Percentiles rank a stretch among this genome's conserved stretches.
These are phyloP conservation scores for Camponotus pennsylvanicus DNA, from an alignment of 1,140 invertebrate species.

Conservation along the genomic window DNA sequence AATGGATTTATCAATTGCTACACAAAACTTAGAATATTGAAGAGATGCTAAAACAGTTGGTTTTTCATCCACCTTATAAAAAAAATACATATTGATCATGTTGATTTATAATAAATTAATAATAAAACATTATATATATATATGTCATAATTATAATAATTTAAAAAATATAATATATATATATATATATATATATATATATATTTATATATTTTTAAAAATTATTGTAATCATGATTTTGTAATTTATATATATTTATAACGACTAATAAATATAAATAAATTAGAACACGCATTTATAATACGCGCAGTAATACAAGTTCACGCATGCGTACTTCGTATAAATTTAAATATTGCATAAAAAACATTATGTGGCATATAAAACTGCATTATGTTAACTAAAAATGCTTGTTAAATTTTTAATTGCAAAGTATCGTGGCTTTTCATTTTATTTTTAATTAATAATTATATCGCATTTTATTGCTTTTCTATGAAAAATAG, in stretches of 20 bases:
- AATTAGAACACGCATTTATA: not conserved
- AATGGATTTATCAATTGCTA: slow-evolving; percentile 80
- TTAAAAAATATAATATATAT: too few species aligned
- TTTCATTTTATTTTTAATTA: not conserved
- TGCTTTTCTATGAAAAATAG: not conserved
- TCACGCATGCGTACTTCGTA: not conserved
- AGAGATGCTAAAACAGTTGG: slow-evolving; percentile 75
- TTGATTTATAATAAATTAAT: not conserved
- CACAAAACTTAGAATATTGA: slow-evolving; percentile 77
- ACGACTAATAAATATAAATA: not conserved
- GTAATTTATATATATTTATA: not conserved
- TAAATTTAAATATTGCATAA: not conserved
- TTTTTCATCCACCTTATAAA: slow-evolving; percentile 67
- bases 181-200: not conserved
- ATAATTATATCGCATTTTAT: not conserved
- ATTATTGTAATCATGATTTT: not conserved
- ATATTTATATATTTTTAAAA: too few species aligned
- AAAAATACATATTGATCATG: slow-evolving; percentile 17
- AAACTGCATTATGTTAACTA: not conserved
- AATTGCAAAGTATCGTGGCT: not conserved
- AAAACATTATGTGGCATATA: not conserved
- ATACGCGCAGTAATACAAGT: not conserved
- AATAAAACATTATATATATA: not conserved
- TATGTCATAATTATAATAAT: not conserved
- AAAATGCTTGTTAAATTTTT: not conserved